Evolutionary conservation across 2,797 vertebrate genomes (phyloP), one percentile per base, ranked within the genome.

Genomic region (Thripadectes ignobilis): DNA sequence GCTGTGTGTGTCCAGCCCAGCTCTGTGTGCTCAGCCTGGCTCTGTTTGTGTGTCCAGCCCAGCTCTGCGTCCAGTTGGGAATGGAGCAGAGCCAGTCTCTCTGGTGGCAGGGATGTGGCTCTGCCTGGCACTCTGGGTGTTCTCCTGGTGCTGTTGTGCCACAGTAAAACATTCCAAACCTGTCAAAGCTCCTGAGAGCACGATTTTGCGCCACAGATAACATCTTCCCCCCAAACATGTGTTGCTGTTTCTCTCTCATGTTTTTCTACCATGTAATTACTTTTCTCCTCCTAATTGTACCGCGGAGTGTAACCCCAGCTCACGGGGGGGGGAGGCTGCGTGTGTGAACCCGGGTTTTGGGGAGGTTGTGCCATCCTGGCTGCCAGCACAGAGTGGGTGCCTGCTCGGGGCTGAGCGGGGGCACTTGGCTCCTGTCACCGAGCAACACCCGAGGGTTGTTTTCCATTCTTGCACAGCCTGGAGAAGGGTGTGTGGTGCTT

Each of bases 371-470:
- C 52, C 14, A 0, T 7, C 5, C 45, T 2, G 10, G 54, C 39
- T 22, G 88, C 1, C 0, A 10, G 20, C 14, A 3, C 39, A 13
- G 36, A 48, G 54, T 0, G 1, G 79, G 54, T 3, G 15, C 0
- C 2, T 61, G 63, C 68, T 67, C 6, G 1, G 14, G 67, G 59
- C 4, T 9, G 10, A 0, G 2, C 1, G 22, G 58, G 78, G 75
- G 18, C 74, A 4, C 9, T 46, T 54, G 87, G 49, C 54, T 15
- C 16, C 14, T 8, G 12, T 32, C 30, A 10, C 85, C 1, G 27
- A 39, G 49, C 59, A 16, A 72, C 58, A 5, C 32, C 36, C 2
- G 0, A 14, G 62, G 41, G 20, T 29, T 36, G 7, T 52, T 48
- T 49, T 49, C 19, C 45, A 39, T 45, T 12, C 66, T 68, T 3